phyloP scores from a whole-genome alignment of 2,113 vertebrate species.

The Phyllostomus discolor region DNA sequence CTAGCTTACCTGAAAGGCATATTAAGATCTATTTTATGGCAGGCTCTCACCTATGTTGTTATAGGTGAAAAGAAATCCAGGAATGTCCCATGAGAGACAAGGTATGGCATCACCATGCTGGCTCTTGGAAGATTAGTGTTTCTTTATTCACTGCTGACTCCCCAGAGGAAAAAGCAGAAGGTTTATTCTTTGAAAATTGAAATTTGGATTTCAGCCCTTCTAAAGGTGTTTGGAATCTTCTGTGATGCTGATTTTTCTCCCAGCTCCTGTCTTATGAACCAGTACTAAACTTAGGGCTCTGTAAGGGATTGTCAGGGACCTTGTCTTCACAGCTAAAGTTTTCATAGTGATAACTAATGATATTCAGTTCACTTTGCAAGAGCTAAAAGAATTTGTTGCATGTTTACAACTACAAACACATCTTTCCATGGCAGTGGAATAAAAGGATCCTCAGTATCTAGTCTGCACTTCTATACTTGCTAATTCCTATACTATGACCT shows the following conservation, averaged over 20 bases:
- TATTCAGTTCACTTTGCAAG: neutral
- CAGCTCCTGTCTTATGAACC: neutral
- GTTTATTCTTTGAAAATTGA: conserved; percentile 8
- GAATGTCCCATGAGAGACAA: neutral
- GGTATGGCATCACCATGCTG: neutral
- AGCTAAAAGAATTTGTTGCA: neutral
- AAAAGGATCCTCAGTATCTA: neutral
- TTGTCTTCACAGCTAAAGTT: neutral
- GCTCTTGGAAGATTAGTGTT: neutral
- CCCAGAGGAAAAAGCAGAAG: neutral
- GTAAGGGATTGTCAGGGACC: neutral
- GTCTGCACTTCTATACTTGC: neutral
- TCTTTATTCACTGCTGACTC: neutral
- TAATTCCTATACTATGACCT: neutral
- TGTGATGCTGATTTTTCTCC: neutral
- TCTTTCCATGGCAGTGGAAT: neutral
- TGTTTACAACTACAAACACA: neutral
- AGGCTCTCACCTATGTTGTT: neutral
- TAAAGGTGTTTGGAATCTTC: neutral
- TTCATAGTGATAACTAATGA: neutral
- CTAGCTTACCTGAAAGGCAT: neutral
- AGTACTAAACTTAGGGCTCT: neutral
- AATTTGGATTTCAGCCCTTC: neutral
- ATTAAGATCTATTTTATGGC: neutral
- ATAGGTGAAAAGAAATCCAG: neutral